A percentile compares a stretch with the other conserved stretches of the same genome.
Conservation (phyloP, 2,888 invertebrate genomes). For the Drosophila heteroneura region DNA sequence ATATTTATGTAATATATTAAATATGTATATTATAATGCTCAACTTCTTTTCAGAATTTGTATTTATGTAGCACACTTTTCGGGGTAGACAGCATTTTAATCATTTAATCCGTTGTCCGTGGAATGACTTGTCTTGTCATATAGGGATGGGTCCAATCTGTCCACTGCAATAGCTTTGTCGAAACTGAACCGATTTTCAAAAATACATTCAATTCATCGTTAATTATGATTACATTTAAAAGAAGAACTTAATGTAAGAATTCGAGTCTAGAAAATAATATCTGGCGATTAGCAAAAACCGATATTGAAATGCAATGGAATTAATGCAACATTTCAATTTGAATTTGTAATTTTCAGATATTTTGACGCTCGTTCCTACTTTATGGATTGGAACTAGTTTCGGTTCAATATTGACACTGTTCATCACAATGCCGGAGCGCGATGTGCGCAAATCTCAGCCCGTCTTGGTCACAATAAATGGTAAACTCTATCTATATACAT, state of each 20-base stretch:
- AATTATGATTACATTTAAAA: not conserved
- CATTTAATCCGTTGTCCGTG: not conserved
- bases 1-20: too few species aligned
- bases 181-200: not conserved
- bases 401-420: slow-evolving; percentile 98
- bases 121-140: not conserved
- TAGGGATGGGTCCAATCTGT: not conserved
- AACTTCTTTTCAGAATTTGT: not conserved
- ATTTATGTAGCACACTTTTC: slow-evolving; percentile 17
- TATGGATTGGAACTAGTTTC: slow-evolving; percentile 99
- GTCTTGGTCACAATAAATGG: slow-evolving; percentile 95
- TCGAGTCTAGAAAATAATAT: not conserved
- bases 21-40: too few species aligned
- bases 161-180: not conserved
- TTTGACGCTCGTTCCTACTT: slow-evolving; percentile 92
- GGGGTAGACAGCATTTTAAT: not conserved
- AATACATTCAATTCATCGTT: not conserved
- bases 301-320: not conserved
- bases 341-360: slow-evolving; percentile 88
- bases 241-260: not conserved
- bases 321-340: slow-evolving; percentile 3
- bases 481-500: slow-evolving; percentile 83
- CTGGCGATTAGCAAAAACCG: not conserved
- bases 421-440: slow-evolving; percentile 92
- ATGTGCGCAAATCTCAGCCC: slow-evolving; percentile 93